Evolutionary conservation across 2,797 vertebrate species (phyloP).

Genomic region (Pogonophryne albipinna): DNA sequence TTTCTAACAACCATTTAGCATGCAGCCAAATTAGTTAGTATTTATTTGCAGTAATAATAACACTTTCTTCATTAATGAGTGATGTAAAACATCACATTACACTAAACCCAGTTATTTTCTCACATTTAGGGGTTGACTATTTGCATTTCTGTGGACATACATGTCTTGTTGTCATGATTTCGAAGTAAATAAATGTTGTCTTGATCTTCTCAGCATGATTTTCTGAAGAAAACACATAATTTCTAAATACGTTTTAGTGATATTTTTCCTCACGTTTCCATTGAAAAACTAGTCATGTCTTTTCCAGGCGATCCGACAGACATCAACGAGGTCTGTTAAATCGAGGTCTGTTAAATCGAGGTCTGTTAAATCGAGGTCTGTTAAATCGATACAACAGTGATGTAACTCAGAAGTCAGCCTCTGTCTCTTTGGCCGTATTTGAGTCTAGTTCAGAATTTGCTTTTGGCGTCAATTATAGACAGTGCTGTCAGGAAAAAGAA

Average conservation of each 20-base stretch:
- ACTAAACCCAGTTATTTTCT: no score
- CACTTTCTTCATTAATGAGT: no score
- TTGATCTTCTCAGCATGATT: no score
- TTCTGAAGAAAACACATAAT: no score
- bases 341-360: conserved; percentile 39
- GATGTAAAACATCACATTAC: no score
- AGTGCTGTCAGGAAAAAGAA: conserved; percentile 1
- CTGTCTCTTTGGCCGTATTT: conserved; percentile 15
- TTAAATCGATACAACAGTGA: conserved; percentile 36
- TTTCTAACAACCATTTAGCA: background rate
- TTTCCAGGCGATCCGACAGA: conserved; percentile 2
- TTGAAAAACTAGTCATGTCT: background rate
- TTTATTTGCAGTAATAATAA: no score
- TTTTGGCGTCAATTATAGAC: conserved; percentile 30
- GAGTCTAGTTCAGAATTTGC: conserved; percentile 20
- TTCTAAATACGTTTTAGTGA: no score
- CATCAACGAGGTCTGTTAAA: conserved; percentile 20
- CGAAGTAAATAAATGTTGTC: no score
- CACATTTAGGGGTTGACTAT: no score
- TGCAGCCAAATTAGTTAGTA: no score
- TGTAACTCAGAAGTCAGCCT: conserved; percentile 21
- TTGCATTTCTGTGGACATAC: no score
- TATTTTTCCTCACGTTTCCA: background rate
- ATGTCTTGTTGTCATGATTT: no score
- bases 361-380: conserved; percentile 36